These are phyloP conservation scores for Heterochromis multidens DNA, from an alignment of 2,113 vertebrate species.

Conservation along the genomic window DNA sequence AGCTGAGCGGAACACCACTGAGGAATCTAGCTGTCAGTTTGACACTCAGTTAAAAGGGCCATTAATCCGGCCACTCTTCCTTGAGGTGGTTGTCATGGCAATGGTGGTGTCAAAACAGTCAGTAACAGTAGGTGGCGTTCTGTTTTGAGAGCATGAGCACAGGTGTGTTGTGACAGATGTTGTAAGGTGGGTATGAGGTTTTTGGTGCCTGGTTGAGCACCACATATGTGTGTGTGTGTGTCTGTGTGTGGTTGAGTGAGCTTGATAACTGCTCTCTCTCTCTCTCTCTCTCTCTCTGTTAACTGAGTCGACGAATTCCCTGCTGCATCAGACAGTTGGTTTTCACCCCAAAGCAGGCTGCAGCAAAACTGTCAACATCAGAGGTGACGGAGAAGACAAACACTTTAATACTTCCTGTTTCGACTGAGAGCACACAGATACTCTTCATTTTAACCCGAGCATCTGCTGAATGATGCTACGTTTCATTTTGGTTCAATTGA, in stretches of 20 bases:
- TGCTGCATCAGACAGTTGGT: background rate
- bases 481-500: background rate
- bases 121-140: background rate
- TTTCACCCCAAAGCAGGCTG: background rate
- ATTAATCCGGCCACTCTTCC: conserved; percentile 1
- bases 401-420: background rate
- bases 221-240: background rate
- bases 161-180: conserved; percentile 39
- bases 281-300: background rate
- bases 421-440: background rate
- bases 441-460: background rate
- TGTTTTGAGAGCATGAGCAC: background rate
- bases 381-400: background rate
- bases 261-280: background rate
- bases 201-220: conserved; percentile 4
- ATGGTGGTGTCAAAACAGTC: background rate
- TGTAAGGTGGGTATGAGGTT: background rate
- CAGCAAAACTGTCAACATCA: background rate
- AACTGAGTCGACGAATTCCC: background rate
- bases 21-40: conserved; percentile 20
- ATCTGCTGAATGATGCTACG: background rate
- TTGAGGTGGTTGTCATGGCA: conserved; percentile 12
- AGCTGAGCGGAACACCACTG: background rate
- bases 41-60: conserved; percentile 10
- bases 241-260: background rate